A percentile compares a stretch with the other conserved stretches of the same genome.
phyloP scores from a whole-genome alignment of 2,888 invertebrate species.

The Lycophotia porphyrea region DNA sequence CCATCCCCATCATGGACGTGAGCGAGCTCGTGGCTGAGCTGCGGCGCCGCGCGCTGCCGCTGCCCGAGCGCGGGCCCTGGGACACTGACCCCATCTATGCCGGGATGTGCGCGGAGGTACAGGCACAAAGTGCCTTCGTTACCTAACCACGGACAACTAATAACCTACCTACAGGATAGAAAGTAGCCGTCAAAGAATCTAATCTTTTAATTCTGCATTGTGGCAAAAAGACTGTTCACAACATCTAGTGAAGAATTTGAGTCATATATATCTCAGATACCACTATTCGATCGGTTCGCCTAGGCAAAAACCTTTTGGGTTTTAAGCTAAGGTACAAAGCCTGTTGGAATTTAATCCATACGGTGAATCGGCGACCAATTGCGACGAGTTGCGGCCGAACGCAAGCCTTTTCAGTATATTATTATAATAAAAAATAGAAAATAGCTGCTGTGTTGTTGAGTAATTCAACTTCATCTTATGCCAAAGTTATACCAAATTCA shows the following conservation, averaged over 20 bases:
- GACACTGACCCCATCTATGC: constrained; percentile 96
- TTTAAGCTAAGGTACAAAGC: not conserved
- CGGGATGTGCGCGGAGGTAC: constrained; percentile 96
- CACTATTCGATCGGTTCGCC: not conserved
- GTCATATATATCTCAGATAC: not conserved
- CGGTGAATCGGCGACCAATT: not conserved
- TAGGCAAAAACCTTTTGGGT: not conserved
- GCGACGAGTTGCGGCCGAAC: too few relatives aligned
- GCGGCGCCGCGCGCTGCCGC: constrained; percentile 94
- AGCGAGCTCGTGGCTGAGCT: constrained; percentile 96
- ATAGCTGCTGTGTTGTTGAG: not conserved
- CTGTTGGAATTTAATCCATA: constrained; percentile 4
- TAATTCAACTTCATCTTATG: constrained; percentile 1
- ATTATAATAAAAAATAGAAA: too few relatives aligned
- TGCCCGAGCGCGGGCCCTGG: constrained; percentile 95
- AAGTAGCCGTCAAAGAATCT: constrained; percentile 14
- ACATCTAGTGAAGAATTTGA: constrained; percentile 3
- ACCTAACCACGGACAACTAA: constrained; percentile 43
- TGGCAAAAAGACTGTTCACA: constrained; percentile 39
- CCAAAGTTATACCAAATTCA: constrained; percentile 5
- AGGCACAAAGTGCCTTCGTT: constrained; percentile 41
- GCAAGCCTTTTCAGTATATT: too few relatives aligned
- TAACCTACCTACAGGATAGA: constrained; percentile 25
- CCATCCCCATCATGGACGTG: constrained; percentile 96
- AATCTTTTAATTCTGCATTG: constrained; percentile 31